These are phyloP conservation scores for Trichoplusia ni DNA, from an alignment of 1,140 invertebrate genomes.

Conservation along the genomic window DNA sequence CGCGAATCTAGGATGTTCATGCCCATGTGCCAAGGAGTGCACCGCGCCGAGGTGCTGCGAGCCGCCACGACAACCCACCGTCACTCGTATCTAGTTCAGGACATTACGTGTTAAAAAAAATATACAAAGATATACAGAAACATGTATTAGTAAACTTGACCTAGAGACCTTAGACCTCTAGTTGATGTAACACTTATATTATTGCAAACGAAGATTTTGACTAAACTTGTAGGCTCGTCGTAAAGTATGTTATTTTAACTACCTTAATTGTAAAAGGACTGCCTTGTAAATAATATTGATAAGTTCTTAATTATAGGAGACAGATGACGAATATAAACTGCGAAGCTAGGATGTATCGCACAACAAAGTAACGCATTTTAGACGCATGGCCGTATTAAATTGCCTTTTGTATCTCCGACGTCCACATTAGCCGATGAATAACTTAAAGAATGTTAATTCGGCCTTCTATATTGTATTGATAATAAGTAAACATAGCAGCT, in stretches of 20 bases:
- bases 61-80: slow-evolving; percentile 50
- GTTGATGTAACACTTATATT: too few relatives aligned
- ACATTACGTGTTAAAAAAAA: background rate
- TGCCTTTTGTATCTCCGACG: background rate
- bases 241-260: slow-evolving; percentile 4
- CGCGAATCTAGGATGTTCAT: slow-evolving; percentile 64
- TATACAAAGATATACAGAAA: too few relatives aligned
- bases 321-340: too few relatives aligned
- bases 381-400: background rate
- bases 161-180: too few relatives aligned
- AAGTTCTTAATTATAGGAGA: background rate
- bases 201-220: too few relatives aligned
- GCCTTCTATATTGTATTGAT: background rate
- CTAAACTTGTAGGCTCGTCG: too few relatives aligned
- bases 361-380: too few relatives aligned
- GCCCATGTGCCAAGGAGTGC: slow-evolving; percentile 72
- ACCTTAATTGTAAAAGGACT: slow-evolving; percentile 4
- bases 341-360: too few relatives aligned
- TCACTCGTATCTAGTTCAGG: slow-evolving; percentile 55
- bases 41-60: slow-evolving; percentile 65
- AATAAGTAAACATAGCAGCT: too few relatives aligned
- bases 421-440: background rate
- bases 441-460: background rate
- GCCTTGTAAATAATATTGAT: slow-evolving; percentile 19
- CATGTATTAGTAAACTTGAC: too few relatives aligned